These are phyloP conservation scores for Dipodomys merriami DNA, from an alignment of 2,113 vertebrate genomes.

Conservation along the genomic window DNA sequence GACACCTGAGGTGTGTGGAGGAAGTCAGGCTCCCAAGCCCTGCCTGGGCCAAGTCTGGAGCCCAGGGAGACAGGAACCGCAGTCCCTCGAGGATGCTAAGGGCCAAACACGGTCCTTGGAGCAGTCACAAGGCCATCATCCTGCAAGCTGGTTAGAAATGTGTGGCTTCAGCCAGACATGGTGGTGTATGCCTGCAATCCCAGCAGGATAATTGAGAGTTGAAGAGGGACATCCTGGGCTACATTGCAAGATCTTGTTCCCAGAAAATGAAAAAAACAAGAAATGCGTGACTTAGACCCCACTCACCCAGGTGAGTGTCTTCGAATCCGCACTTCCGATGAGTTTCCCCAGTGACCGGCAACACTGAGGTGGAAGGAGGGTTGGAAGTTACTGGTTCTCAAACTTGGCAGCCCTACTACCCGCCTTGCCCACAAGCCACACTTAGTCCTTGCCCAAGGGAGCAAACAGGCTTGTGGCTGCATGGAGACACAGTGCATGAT, in stretches of 20 bases:
- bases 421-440: too few species aligned
- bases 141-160: not conserved
- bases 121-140: too few species aligned
- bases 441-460: too few species aligned
- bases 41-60: not conserved
- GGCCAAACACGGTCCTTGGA: not conserved
- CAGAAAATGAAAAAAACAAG: too few species aligned
- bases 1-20: rapidly evolving
- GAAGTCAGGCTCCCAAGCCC: not conserved
- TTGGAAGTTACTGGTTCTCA: not conserved
- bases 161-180: too few species aligned
- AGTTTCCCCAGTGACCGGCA: not conserved
- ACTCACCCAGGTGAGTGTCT: too few species aligned
- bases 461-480: too few species aligned
- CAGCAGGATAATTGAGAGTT: too few species aligned
- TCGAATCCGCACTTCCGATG: not conserved
- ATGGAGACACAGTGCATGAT: not conserved
- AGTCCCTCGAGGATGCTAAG: not conserved
- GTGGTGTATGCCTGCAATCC: too few species aligned
- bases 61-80: not conserved
- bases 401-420: not conserved
- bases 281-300: too few species aligned
- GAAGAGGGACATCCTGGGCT: too few species aligned
- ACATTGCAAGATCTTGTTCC: too few species aligned
- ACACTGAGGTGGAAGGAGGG: not conserved